Percentiles rank a stretch among this genome's conserved stretches.
Evolutionary conservation across 2,113 vertebrate genomes (phyloP).

Genomic region (Steatornis caripensis): DNA sequence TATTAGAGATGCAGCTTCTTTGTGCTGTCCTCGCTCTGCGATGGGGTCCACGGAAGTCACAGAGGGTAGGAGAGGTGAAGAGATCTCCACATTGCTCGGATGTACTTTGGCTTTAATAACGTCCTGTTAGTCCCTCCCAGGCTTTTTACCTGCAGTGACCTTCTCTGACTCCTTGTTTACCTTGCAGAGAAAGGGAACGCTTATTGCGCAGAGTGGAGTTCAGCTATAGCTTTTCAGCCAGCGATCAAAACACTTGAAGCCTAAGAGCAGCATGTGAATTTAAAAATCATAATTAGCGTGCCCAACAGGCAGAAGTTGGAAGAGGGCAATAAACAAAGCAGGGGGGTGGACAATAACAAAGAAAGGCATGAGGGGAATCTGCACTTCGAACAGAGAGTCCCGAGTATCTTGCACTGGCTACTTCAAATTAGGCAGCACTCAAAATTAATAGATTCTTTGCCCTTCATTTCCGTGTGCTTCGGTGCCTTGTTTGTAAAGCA

Average conservation of each 20-base stretch:
- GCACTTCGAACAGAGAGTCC: neutral
- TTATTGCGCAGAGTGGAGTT: neutral
- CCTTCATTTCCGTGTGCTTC: neutral
- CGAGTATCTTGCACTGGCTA: neutral
- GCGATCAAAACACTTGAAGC: conserved; percentile 25
- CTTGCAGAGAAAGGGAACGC: neutral
- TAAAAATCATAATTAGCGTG: neutral
- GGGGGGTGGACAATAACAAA: neutral
- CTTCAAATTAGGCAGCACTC: neutral
- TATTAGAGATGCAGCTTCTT: neutral
- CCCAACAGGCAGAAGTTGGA: conserved; percentile 7
- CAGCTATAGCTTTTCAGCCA: conserved; percentile 11
- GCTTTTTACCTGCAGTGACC: conserved; percentile 40
- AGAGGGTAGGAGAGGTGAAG: neutral
- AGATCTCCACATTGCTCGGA: neutral
- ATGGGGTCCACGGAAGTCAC: neutral
- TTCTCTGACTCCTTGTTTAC: conserved; percentile 23
- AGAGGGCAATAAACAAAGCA: conserved; percentile 1
- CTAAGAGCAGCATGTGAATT: conserved; percentile 18
- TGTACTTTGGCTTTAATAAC: neutral
- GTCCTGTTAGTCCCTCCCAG: neutral
- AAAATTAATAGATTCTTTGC: neutral
- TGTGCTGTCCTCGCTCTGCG: neutral
- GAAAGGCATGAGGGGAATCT: neutral
- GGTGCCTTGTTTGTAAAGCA: neutral